These are phyloP conservation scores for Formicarius rufipectus DNA, from an alignment of 2,113 vertebrate species.

Conservation along the genomic window DNA sequence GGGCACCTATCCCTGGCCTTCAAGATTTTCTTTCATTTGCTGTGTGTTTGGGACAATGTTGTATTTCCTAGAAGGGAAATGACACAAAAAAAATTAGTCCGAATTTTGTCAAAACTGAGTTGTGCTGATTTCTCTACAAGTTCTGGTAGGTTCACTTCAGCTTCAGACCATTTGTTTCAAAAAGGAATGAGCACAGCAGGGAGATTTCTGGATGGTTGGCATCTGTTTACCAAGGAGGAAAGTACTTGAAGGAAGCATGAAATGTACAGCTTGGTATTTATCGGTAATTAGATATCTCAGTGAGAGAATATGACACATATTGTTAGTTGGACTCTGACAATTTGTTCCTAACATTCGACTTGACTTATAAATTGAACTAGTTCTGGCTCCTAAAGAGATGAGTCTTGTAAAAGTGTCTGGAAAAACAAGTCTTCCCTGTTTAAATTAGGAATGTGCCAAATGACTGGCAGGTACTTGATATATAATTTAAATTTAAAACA, in stretches of 20 bases:
- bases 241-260: neutral
- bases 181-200: neutral
- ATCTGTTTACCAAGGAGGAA: neutral
- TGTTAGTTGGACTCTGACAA: neutral
- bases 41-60: neutral
- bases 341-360: constrained; percentile 1
- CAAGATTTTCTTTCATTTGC: neutral
- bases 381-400: constrained; percentile 64
- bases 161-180: neutral
- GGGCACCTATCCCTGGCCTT: neutral
- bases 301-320: neutral
- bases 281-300: neutral
- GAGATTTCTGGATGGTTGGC: neutral
- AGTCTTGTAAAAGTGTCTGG: constrained; percentile 64
- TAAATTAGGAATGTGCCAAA: constrained; percentile 65
- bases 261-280: neutral
- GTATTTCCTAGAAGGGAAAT: neutral
- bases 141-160: neutral
- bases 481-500: constrained; percentile 70
- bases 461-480: constrained; percentile 63
- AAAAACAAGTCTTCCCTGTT: constrained; percentile 73
- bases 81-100: neutral
- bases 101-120: neutral
- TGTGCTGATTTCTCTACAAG: neutral
- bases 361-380: constrained; percentile 61